Base-by-base conservation (phyloP, 2,888 invertebrate species). In the Hanleya hanleyi region DNA sequence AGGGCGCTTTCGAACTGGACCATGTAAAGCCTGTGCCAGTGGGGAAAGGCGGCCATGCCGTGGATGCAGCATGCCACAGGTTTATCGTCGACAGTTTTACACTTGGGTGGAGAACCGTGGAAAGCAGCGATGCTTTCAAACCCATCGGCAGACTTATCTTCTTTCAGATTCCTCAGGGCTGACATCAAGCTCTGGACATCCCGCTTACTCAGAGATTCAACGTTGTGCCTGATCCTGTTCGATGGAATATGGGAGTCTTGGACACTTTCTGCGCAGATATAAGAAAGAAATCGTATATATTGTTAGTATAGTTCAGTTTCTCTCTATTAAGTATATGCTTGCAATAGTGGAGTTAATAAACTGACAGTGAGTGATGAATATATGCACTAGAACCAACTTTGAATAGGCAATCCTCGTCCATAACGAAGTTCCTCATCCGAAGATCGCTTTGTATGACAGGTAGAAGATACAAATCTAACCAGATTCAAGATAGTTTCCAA, bases 161-260 rank as follows among this genome's bases (percentile, higher is more conserved):
- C 51, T 49, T 80, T 75, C 49, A 80, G 67, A 2, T 76, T 66
- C 0, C 50, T 37, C 6, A 80, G 72, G 12, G 80, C 77, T 2
- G 74, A 68, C 72, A 74, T 74, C 7, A 80, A 67, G 62, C 74
- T 78, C 66, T 70, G 69, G 29, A 77, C 49, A 67, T 76, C 80
- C 38, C 78, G 70, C 35, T 76, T 77, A 9, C 41, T 64, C 29
- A 80, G 67, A 2, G 38, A 12, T 1, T 49, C 29, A 22, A 80
- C 29, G 35, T 77, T 71, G 37, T 73, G 73, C 9, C 80, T 70
- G n/a, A 80, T 66, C 6, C 67, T 67, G 68, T 80, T 78, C 0
- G 71, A 65, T 36, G 75, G 37, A 9, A 26, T 65, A 4, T 38
- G 33, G 29, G 62, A 49, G 5, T 64, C 50, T 6, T 41, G 18